Evolutionary conservation across 2,113 vertebrate species (phyloP), one percentile per base, ranked within the genome.

Genomic region (Indri indri): DNA sequence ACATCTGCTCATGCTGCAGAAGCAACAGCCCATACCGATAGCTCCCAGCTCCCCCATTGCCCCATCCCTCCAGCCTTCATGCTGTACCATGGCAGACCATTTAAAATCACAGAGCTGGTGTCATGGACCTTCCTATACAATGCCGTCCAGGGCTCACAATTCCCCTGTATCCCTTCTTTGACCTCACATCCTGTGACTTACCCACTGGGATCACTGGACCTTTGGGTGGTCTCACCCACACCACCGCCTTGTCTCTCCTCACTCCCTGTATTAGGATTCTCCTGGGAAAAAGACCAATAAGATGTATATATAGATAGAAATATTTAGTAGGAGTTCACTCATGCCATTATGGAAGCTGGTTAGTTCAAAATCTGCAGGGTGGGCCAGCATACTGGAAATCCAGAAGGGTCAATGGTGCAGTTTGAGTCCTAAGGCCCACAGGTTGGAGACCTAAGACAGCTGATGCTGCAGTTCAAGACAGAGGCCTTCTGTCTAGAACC

Each of bases 21-120:
- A 52, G n/a, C 22, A 23, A 22, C 6, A 45, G 10, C 45, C 20
- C 50, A 40, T 12, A 0, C 4, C 0, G 12, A 8, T n/a, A 32
- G 40, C 23, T 4, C 30, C 42, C 5, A 25, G 40, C 34, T 68
- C 83, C 0, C 1, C 74, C 1, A 0, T 20, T 23, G 61, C 40
- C 68, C 13, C 3, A 0, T 50, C 40, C 18, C 73, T 30, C 47
- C 2, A 1, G 34, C 42, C 27, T 65, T 32, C 23, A 8, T 17
- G n/a, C 23, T 25, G 4, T 42, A 37, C 57, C 45, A 0, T 0
- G 8, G 8, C 42, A 37, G 61, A n/a, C 16, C 50, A 30, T 25
- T 57, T 54, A 47, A 74, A 76, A 65, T 65, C 6, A 8, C 59
- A 84, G 25, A 18, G 32, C 40, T 76, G 45, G 27, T 42, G 22